Base-by-base conservation (phyloP, 37 sponge, comb jelly and placozoan genomes). In the Halichondria panicea region DNA sequence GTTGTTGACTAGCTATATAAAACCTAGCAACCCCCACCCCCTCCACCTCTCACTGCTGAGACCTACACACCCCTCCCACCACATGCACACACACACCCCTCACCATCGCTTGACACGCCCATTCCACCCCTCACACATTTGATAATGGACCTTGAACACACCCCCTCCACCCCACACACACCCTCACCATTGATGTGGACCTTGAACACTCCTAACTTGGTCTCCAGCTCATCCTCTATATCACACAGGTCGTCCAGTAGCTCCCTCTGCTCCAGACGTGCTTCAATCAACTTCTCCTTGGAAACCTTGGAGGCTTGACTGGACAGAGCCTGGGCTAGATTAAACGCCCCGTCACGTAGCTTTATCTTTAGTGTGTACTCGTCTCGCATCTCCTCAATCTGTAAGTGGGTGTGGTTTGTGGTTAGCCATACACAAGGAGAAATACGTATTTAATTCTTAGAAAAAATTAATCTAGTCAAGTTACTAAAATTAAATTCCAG, bases 211-310 rank as follows among this genome's bases (percentile, higher is more conserved):
- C 90, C 90, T 32, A 89, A 57, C 54, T 89, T 89, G 25, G 90
- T 89, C 53, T 89, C 90, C 52, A 83, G 71, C 36, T 89, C 90
- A 68, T 89, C 90, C 45, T 89, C 90, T 34, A 89, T 79, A 36
- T 89, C 90, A 79, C 90, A 89, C 40, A 89, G 50, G 62, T 89
- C 90, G 45, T 89, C 90, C 54, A 77, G 50, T 24, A 89, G 65
- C 18, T 89, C 90, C 41, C 79, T 89, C 80, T 89, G 90, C 40
- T 89, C 89, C 12, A 50, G 54, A 21, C 89, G 31, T 0, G 76
- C 84, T 35, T 84, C 90, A 0, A 46, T 44, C 37, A 84, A 76
- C 76, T 84, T 83, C 71, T 84, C 84, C 66, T 79, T 89, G 54
- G 84, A 66, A 0, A 81, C 79, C 66, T 79, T 83, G 53, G 81